Evolutionary conservation across 2,797 vertebrate species (phyloP), one percentile per base, ranked within the genome.

Genomic region (Leuciscus waleckii): DNA sequence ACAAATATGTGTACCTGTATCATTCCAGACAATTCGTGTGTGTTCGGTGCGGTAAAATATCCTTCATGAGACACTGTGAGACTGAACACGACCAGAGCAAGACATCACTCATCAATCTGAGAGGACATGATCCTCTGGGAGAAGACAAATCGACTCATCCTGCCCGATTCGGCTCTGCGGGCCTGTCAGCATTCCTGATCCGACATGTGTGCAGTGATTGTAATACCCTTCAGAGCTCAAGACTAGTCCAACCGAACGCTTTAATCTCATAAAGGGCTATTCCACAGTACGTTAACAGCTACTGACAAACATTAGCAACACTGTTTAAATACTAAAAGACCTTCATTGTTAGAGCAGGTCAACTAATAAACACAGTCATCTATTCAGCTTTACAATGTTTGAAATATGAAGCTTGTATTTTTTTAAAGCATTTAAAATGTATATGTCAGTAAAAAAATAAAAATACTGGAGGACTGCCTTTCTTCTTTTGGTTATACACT

Each of bases 11-110:
- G 19, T 54, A 46, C 26, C 16, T 65, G 23, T n/a, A 13, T 79
- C 21, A 79, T 65, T 14, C 79, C 73, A 29, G 16, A 80, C 32
- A 46, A 2, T 46, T 13, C 82, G 67, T 39, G 74, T 26, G 26
- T 86, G 82, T 86, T 84, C 76, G 68, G 85, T 90, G 89, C 88
- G 89, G 82, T 76, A 90, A 81, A 87, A 76, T 85, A 73, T 90
- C 91, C 90, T 88, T 73, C 29, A 51, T 21, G 39, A 49, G 46
- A 49, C 23, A 35, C 37, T 39, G 21, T 32, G 41, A 65, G 63
- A 80, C 35, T 41, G 32, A 86, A 69, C 73, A 79, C 54, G 68
- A 69, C 46, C n/a, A 5, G 61, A 83, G 41, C 41, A 77, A 73
- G 81, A 37, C 67, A 83, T 86, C 85, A 74, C 56, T 86, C 85